phyloP scores from a whole-genome alignment of 2,113 vertebrate genomes.

The Thymallus thymallus region DNA sequence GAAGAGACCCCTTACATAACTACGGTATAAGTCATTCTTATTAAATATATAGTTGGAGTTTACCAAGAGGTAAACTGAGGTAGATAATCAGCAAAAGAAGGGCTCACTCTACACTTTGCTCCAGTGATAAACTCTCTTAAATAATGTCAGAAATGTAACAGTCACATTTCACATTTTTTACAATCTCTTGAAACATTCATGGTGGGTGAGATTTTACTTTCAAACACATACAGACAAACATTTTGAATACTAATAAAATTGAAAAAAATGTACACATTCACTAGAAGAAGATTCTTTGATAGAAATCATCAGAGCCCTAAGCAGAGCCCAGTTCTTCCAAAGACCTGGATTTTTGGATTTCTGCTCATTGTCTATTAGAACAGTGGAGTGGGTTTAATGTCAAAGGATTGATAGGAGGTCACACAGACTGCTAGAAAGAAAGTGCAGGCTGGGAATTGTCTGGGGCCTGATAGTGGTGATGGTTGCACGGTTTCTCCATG shows the following conservation, averaged over 20 bases:
- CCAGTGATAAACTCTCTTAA: conserved; percentile 88
- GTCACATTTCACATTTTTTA: conserved; percentile 77
- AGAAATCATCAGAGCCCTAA: conserved; percentile 25
- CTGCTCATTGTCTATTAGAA: conserved; percentile 80
- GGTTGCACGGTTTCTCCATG: conserved; percentile 32
- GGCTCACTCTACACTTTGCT: conserved; percentile 76
- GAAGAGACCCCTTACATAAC: conserved; percentile 69
- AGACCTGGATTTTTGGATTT: conserved; percentile 65
- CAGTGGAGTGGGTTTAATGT: conserved; percentile 46
- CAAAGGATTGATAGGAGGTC: neutral
- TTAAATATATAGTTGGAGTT: conserved; percentile 79
- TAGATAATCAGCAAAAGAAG: conserved; percentile 86
- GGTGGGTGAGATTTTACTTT: conserved; percentile 75
- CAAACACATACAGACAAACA: conserved; percentile 44
- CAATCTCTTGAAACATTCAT: conserved; percentile 76
- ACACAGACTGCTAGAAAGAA: conserved; percentile 40
- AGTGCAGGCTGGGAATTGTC: conserved; percentile 45
- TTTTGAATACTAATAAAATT: conserved; percentile 21
- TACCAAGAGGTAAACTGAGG: conserved; percentile 84
- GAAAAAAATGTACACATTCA: conserved; percentile 48
- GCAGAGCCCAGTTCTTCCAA: conserved; percentile 37
- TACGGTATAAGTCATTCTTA: conserved; percentile 76
- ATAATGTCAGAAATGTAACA: conserved; percentile 69
- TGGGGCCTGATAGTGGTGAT: conserved; percentile 33
- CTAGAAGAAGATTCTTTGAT: conserved; percentile 37